These are phyloP conservation scores for Dicerorhinus sumatrensis DNA, from an alignment of 2,113 vertebrate species.

Conservation along the genomic window DNA sequence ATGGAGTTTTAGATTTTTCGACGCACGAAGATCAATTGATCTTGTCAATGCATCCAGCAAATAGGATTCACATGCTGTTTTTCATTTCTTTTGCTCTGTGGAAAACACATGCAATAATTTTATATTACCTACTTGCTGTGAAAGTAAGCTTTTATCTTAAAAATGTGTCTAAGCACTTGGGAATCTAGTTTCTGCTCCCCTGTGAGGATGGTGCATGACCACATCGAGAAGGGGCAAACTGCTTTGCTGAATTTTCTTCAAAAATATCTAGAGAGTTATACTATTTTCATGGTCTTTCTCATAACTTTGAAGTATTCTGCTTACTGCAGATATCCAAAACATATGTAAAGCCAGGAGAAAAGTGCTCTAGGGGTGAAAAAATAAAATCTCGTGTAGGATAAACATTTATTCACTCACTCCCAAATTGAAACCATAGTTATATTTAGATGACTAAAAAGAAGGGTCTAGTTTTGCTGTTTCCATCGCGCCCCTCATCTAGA, in stretches of 20 bases:
- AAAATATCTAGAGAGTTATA: neutral
- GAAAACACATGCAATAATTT: fast-evolving
- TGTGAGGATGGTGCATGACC: fast-evolving
- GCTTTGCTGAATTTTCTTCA: neutral
- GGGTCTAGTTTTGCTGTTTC: fast-evolving
- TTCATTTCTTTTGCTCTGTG: neutral
- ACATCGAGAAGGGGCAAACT: fast-evolving
- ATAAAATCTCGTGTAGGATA: neutral
- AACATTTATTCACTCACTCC: neutral
- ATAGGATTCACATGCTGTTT: neutral
- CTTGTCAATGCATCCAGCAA: neutral
- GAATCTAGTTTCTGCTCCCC: no score
- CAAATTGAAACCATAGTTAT: fast-evolving
- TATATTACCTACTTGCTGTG: neutral
- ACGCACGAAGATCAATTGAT: neutral
- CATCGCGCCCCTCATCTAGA: fast-evolving
- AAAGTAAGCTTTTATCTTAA: neutral
- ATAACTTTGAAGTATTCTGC: neutral
- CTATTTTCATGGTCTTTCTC: neutral
- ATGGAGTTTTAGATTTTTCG: neutral
- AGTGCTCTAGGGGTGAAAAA: neutral
- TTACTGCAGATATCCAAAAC: neutral
- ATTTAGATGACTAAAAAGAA: neutral
- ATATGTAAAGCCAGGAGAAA: neutral
- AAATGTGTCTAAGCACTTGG: neutral